Percentiles rank a stretch among this genome's conserved stretches.
Evolutionary conservation across 2,797 vertebrate genomes (phyloP).

Genomic region (Siniperca obscura): DNA sequence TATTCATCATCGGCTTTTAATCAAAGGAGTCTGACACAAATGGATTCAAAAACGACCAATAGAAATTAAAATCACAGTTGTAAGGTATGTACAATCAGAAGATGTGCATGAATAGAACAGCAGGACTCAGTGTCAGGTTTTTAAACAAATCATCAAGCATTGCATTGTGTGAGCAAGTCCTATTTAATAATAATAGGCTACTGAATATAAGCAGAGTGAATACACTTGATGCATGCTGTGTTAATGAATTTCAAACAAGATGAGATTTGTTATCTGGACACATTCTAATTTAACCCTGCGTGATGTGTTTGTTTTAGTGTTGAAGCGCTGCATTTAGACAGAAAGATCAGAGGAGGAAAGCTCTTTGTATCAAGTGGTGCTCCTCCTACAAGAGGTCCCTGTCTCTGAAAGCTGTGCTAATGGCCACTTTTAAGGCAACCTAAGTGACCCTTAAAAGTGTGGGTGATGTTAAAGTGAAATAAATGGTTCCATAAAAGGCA

Average conservation of each 20-base stretch:
- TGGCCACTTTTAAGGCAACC: slow-evolving; percentile 75
- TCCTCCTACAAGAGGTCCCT: slow-evolving; percentile 53
- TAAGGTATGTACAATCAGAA: slow-evolving; percentile 22
- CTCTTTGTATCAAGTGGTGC: slow-evolving; percentile 65
- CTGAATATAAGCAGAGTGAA: slow-evolving; percentile 23
- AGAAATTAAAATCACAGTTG: slow-evolving; percentile 3
- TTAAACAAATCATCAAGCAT: slow-evolving; percentile 16
- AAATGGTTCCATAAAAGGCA: slow-evolving; percentile 82
- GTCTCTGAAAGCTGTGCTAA: slow-evolving; percentile 75
- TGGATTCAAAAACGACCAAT: slow-evolving; percentile 25
- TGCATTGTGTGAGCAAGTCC: slow-evolving; percentile 16
- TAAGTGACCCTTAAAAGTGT: slow-evolving; percentile 77
- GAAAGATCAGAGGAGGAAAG: slow-evolving; percentile 51
- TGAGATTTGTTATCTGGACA: slow-evolving; percentile 56
- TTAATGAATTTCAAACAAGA: slow-evolving; percentile 69
- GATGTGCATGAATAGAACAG: slow-evolving; percentile 28
- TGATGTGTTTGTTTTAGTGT: slow-evolving; percentile 70
- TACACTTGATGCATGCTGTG: slow-evolving; percentile 23
- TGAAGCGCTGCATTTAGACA: slow-evolving; percentile 45
- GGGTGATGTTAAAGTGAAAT: slow-evolving; percentile 78
- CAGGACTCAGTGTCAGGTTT: slow-evolving; percentile 21
- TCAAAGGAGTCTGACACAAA: slow-evolving; percentile 34
- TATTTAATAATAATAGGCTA: slow-evolving; percentile 44
- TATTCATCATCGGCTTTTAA: slow-evolving; percentile 60
- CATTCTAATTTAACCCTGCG: slow-evolving; percentile 66